Evolutionary conservation across 2,797 vertebrate species (phyloP).

Genomic region (Diplodus puntazzo): DNA sequence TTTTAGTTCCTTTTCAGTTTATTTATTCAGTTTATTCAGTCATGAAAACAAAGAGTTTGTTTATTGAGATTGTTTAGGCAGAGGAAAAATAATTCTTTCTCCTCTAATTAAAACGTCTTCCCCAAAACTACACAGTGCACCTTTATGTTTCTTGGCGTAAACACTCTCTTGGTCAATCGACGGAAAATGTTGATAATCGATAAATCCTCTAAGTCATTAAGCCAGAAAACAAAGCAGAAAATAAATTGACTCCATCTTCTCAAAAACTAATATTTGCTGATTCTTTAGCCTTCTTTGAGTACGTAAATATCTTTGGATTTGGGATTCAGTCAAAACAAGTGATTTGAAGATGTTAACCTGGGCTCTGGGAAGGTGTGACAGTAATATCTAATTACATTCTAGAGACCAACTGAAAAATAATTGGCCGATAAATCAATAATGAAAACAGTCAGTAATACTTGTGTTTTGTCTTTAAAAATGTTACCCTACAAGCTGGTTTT

Average conservation of each 20-base stretch:
- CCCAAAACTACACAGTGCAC: too few species aligned
- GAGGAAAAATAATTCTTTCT: too few species aligned
- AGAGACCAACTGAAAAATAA: neutral
- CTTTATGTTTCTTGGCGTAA: neutral
- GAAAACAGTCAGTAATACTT: neutral
- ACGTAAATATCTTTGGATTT: neutral
- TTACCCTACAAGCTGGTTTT: neutral
- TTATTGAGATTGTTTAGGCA: too few species aligned
- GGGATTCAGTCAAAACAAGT: neutral
- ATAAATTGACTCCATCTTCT: neutral
- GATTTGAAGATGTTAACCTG: neutral
- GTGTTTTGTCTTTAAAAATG: neutral
- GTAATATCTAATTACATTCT: neutral
- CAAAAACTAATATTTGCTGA: neutral
- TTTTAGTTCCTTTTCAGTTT: too few species aligned
- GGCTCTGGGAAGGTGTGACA: neutral
- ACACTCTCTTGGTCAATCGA: accelerated
- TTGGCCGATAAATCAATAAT: neutral
- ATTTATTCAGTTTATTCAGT: too few species aligned
- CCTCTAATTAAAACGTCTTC: too few species aligned
- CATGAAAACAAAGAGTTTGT: too few species aligned
- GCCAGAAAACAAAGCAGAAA: neutral
- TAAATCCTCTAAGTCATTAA: neutral
- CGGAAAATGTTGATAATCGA: neutral
- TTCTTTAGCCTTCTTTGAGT: neutral